Evolutionary conservation across 2,797 vertebrate species (phyloP).

Genomic region (Enteromius fasciolatus): DNA sequence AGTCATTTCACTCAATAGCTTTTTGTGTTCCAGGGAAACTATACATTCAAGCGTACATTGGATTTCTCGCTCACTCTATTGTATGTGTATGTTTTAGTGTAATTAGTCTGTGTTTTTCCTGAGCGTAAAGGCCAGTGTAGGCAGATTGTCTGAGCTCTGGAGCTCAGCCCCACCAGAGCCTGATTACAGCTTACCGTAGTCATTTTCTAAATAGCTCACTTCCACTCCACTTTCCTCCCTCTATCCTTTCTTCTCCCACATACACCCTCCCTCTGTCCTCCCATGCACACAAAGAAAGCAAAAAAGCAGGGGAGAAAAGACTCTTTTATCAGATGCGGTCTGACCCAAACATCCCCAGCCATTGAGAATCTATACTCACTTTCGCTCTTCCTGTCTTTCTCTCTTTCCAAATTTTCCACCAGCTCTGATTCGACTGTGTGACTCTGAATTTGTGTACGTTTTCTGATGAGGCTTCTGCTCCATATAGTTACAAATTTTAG

Average conservation of each 20-base stretch:
- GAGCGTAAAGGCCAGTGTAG: constrained; percentile 39
- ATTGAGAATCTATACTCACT: constrained; percentile 34
- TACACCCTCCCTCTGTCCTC: constrained; percentile 50
- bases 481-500: not conserved
- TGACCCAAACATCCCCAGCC: constrained; percentile 37
- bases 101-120: constrained; percentile 58
- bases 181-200: constrained; percentile 55
- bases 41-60: constrained; percentile 72
- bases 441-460: not conserved
- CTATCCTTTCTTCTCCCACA: constrained; percentile 42
- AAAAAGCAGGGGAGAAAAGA: constrained; percentile 29
- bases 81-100: constrained; percentile 59
- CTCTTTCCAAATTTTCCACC: not conserved
- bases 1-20: constrained; percentile 72
- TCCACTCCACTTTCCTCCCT: constrained; percentile 38
- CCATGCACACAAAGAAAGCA: constrained; percentile 62
- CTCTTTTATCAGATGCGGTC: constrained; percentile 41
- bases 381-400: constrained; percentile 44
- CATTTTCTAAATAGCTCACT: constrained; percentile 43
- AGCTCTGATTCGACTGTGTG: not conserved
- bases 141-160: constrained; percentile 45
- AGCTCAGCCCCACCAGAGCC: constrained; percentile 46
- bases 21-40: constrained; percentile 74
- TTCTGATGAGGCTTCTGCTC: not conserved
- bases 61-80: constrained; percentile 64